Percentiles rank a stretch among this genome's conserved stretches.
These are phyloP conservation scores for Ctenomys sociabilis DNA, from an alignment of 2,113 vertebrate species.

Conservation along the genomic window DNA sequence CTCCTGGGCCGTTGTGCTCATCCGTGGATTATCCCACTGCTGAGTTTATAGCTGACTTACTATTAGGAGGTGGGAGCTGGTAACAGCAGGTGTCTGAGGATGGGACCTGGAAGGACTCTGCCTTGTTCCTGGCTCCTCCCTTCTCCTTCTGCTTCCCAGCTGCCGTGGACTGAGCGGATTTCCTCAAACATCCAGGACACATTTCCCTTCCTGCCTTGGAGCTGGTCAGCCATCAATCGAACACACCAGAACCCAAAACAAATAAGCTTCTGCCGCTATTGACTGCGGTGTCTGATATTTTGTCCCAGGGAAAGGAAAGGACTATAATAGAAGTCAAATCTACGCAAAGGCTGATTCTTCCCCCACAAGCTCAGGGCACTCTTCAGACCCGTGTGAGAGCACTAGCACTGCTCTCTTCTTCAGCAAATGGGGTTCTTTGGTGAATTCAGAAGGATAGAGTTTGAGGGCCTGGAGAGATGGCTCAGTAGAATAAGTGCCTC, in stretches of 20 bases:
- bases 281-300: background rate
- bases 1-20: background rate
- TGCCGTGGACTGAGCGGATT: background rate
- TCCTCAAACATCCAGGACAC: background rate
- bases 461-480: too few relatives aligned
- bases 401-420: background rate
- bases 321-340: background rate
- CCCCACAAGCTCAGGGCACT: background rate
- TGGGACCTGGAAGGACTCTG: background rate
- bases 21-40: background rate
- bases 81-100: background rate
- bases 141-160: background rate
- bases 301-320: background rate
- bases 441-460: conserved; percentile 33
- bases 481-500: too few relatives aligned
- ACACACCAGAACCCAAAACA: background rate
- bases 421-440: background rate
- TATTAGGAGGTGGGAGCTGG: background rate
- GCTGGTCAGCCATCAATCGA: background rate
- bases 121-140: background rate
- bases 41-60: background rate
- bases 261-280: background rate
- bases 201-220: background rate
- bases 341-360: background rate
- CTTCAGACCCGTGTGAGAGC: background rate